Base-by-base conservation (phyloP, 2,888 invertebrate species). In the Seira ritae region DNA sequence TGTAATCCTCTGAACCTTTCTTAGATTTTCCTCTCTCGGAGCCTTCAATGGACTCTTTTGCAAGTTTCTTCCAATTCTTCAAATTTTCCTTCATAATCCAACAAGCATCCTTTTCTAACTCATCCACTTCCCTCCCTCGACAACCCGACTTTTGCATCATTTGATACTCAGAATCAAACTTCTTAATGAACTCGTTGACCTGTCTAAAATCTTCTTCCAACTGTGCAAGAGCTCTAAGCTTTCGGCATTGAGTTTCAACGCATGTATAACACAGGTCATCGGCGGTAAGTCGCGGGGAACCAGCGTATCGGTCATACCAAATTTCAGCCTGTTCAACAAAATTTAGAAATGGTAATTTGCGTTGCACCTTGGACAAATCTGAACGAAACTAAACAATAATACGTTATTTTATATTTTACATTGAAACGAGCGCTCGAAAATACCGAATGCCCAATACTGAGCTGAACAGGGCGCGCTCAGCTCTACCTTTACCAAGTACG, bases 181-280 rank as follows among this genome's bases (percentile, higher is more conserved):
- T 73, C 24, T 80, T 85, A 0, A 72, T 19, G 8, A 79, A 19
- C n/a, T 88, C 88, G 4, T 46, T 42, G 31, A 80, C 77, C 1
- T 19, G n/a, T 42, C 93, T 93, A 46, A 90, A 90, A 89, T 93
- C 93, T 46, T 92, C 91, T 50, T 91, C 90, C n/a, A 93, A 90
- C 74, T 91, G 90, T 17, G 90, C 90, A 87, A 92, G 92, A 55
- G 92, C 90, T 46, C 92, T 90, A 17, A 92, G 90, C 66, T 91
- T 89, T 73, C 90, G 90, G 87, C 92, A 93, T 68, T 91, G 91
- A 67, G 90, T 90, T 74, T 90, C 90, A 0, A 93, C 92, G 90
- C 93, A 93, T 50, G 90, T 88, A 67, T 90, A 89, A 87, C 92
- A 91, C 62, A 91, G 70, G 71, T 82, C 85, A 8, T 83, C 87